Evolutionary conservation across 1,140 invertebrate species (phyloP).

Genomic region (Ceratina australensis): DNA sequence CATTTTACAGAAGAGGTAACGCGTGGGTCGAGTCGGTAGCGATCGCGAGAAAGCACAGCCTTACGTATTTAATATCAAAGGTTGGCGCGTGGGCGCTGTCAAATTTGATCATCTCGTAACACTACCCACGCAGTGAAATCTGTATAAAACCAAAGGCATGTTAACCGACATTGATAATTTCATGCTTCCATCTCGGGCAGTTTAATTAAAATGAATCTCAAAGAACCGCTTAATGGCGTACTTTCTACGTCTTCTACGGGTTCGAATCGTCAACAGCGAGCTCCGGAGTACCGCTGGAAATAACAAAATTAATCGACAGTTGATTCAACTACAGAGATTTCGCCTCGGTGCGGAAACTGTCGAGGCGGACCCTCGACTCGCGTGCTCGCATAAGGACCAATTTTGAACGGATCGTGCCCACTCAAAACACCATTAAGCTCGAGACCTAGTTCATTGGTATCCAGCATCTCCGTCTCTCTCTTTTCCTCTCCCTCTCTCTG

Average conservation of each 20-base stretch:
- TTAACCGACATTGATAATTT: background rate
- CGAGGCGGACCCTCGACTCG: constrained; percentile 5
- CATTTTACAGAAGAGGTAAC: background rate
- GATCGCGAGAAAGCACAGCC: background rate
- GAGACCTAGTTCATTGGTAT: constrained; percentile 48
- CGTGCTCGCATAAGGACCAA: constrained; percentile 20
- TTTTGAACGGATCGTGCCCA: constrained; percentile 48
- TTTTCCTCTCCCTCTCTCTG: background rate
- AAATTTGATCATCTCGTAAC: background rate
- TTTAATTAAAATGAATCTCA: background rate
- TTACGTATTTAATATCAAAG: constrained; percentile 1
- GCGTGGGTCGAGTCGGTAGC: background rate
- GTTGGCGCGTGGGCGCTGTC: background rate
- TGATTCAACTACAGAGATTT: background rate
- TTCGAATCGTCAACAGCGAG: background rate
- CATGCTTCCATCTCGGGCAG: background rate
- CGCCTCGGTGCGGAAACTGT: constrained; percentile 11
- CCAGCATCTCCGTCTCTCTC: constrained; percentile 36
- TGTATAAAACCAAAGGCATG: background rate
- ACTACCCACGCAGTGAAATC: no score
- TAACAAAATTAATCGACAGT: background rate
- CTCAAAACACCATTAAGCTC: constrained; percentile 59
- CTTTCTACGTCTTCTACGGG: background rate
- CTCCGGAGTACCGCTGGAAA: background rate
- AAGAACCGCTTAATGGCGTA: background rate